These are phyloP conservation scores for Hemibagrus wyckioides DNA, from an alignment of 2,113 vertebrate genomes.

Conservation along the genomic window DNA sequence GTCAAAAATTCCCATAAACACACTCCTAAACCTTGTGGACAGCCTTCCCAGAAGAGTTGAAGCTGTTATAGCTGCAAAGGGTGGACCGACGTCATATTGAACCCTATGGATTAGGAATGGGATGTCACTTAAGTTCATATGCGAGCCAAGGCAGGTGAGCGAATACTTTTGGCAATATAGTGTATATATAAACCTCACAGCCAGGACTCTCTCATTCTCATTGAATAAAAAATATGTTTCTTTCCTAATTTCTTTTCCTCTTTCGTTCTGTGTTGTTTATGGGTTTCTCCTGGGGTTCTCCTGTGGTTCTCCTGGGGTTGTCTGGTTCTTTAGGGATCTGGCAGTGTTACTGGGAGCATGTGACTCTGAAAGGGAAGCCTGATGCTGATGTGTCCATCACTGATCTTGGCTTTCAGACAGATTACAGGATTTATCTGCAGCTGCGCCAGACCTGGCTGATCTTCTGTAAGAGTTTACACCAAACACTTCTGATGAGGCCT, in stretches of 20 bases:
- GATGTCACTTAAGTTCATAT: too few relatives aligned
- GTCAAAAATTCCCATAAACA: too few relatives aligned
- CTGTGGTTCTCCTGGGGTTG: not conserved
- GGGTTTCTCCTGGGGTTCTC: too few relatives aligned
- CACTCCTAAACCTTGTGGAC: too few relatives aligned
- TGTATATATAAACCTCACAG: too few relatives aligned
- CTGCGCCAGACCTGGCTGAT: conserved; percentile 90
- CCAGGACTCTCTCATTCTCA: not conserved
- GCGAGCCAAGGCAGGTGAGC: too few relatives aligned
- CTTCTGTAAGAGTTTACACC: conserved; percentile 75
- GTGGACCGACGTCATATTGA: too few relatives aligned
- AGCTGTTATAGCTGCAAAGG: too few relatives aligned
- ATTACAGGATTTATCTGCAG: conserved; percentile 84
- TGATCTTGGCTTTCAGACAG: conserved; percentile 86
- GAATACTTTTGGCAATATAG: too few relatives aligned
- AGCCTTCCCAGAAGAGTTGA: too few relatives aligned
- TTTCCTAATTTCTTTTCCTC: not conserved
- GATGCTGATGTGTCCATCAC: conserved; percentile 79
- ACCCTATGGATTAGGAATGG: too few relatives aligned
- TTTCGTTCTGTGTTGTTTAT: not conserved
- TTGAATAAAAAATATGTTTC: not conserved
- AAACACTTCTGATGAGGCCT: not conserved
- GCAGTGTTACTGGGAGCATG: conserved; percentile 87
- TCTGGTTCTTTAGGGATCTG: conserved; percentile 79
- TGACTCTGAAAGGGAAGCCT: conserved; percentile 71